Conservation (phyloP, 2,113 vertebrate species). For the Echinops telfairi region DNA sequence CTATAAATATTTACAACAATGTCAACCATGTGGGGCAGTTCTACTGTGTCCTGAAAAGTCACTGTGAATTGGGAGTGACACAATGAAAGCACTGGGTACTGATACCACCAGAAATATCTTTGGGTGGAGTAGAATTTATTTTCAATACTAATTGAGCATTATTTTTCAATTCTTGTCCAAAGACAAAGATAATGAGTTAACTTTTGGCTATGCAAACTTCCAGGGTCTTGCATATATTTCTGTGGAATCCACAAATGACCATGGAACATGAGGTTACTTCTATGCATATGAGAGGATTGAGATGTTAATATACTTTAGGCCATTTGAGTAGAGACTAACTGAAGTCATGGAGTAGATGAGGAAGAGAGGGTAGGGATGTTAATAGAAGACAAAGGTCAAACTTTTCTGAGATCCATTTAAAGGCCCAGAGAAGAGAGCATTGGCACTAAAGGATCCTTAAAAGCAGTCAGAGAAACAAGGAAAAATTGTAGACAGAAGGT, state of each 20-base stretch:
- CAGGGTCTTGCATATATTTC: background rate
- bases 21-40: background rate
- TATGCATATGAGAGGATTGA: background rate
- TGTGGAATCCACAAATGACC: background rate
- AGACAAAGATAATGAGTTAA: background rate
- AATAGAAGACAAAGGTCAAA: background rate
- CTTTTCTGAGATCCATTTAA: background rate
- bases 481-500: background rate
- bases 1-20: background rate
- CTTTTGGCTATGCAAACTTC: background rate
- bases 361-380: background rate
- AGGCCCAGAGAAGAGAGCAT: background rate
- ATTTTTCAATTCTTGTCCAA: background rate
- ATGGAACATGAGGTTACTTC: background rate
- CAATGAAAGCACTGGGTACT: background rate
- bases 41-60: background rate
- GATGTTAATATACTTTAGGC: background rate
- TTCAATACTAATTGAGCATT: background rate
- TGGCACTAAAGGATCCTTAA: background rate
- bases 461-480: background rate
- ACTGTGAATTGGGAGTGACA: background rate
- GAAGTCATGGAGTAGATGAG: background rate
- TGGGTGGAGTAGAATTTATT: background rate
- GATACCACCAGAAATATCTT: background rate
- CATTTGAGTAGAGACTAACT: background rate